phyloP scores from a whole-genome alignment of 1,140 invertebrate species.

The Euborellia annulipes region DNA sequence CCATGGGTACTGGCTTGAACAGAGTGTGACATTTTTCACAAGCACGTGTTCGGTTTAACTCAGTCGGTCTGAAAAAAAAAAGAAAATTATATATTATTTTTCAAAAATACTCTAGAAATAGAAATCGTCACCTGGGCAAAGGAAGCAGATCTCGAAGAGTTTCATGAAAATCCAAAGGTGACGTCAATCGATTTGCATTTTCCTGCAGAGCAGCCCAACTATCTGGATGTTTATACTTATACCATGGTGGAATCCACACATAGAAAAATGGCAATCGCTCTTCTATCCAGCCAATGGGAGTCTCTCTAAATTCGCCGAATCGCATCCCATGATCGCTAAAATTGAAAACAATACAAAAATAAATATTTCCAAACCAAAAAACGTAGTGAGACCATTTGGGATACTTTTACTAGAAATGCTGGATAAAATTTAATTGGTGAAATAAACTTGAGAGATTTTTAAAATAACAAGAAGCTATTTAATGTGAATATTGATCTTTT shows the following conservation, averaged over 20 bases:
- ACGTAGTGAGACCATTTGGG: too few relatives aligned
- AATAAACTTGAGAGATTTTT: too few relatives aligned
- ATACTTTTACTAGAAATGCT: too few relatives aligned
- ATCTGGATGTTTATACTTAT: slow-evolving; percentile 41
- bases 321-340: slow-evolving; percentile 82
- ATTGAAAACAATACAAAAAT: too few relatives aligned
- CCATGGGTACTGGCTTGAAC: slow-evolving; percentile 39
- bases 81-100: neutral
- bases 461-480: too few relatives aligned
- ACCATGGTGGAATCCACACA: slow-evolving; percentile 59
- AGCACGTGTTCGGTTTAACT: slow-evolving; percentile 26
- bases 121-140: neutral
- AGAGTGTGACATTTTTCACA: slow-evolving; percentile 51
- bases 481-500: too few relatives aligned
- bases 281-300: slow-evolving; percentile 74
- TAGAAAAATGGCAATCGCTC: slow-evolving; percentile 76
- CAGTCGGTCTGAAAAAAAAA: slow-evolving; percentile 5
- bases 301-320: slow-evolving; percentile 62
- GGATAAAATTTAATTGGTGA: too few relatives aligned
- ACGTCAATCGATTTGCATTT: slow-evolving; percentile 62
- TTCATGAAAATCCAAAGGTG: slow-evolving; percentile 72
- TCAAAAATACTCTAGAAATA: too few relatives aligned
- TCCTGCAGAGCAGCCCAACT: slow-evolving; percentile 45
- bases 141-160: slow-evolving; percentile 37
- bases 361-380: too few relatives aligned